Evolutionary conservation across 1,140 invertebrate species (phyloP).

Genomic region (Hyphantria cunea): DNA sequence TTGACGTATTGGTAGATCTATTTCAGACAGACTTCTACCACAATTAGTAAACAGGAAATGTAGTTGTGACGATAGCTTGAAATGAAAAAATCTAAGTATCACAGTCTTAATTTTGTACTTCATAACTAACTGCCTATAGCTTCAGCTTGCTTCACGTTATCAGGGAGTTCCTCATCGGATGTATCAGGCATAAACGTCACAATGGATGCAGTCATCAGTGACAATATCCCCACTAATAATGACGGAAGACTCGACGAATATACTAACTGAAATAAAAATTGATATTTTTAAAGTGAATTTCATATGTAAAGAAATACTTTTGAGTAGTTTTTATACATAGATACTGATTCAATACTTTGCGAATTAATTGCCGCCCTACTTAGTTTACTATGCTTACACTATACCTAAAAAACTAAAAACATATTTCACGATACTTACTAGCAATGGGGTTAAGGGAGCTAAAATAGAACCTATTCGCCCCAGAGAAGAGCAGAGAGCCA

Average conservation of each 20-base stretch:
- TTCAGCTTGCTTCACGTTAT: slow-evolving; percentile 26
- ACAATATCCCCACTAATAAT: slow-evolving; percentile 18
- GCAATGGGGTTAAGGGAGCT: slow-evolving; percentile 61
- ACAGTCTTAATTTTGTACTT: too few species aligned
- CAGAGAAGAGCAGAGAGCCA: slow-evolving; percentile 85
- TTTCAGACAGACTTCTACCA: too few species aligned
- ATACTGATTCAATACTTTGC: too few species aligned
- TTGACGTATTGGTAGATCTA: too few species aligned
- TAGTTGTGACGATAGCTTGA: too few species aligned
- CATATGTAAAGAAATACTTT: too few species aligned
- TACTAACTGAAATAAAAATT: slow-evolving; percentile 12
- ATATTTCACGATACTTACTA: slow-evolving; percentile 75
- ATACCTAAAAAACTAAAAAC: too few species aligned
- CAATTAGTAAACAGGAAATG: too few species aligned
- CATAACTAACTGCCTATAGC: not conserved
- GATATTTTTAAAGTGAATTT: not conserved
- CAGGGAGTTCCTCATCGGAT: slow-evolving; percentile 14
- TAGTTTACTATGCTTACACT: too few species aligned
- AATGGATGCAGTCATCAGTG: slow-evolving; percentile 18
- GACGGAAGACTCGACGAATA: slow-evolving; percentile 28
- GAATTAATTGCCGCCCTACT: too few species aligned
- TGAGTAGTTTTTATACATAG: too few species aligned
- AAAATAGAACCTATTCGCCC: slow-evolving; percentile 67
- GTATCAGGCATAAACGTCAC: slow-evolving; percentile 27
- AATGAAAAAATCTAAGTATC: too few species aligned